Conservation (phyloP, 2,113 vertebrate species). For the Tupaia tana region DNA sequence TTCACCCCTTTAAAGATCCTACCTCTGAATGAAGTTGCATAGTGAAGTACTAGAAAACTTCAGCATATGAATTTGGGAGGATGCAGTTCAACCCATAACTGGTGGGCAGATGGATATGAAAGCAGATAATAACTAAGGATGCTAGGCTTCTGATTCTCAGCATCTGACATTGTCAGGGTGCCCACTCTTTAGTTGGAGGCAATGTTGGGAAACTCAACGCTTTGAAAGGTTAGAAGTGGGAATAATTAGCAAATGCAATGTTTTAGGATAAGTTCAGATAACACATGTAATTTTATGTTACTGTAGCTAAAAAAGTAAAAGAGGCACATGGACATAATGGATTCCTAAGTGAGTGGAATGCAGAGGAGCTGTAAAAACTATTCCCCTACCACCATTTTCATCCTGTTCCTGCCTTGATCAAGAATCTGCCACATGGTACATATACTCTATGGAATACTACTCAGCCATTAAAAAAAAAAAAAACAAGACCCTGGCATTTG, state of each 20-base stretch:
- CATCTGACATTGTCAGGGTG: background rate
- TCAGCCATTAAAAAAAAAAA: too few species aligned
- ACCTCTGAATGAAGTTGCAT: background rate
- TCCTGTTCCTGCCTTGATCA: background rate
- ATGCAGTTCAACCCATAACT: background rate
- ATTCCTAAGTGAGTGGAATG: background rate
- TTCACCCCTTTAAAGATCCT: background rate
- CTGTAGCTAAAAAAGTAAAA: background rate
- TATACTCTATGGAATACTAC: too few species aligned
- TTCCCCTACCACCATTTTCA: background rate
- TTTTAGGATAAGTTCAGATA: background rate
- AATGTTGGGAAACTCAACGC: background rate
- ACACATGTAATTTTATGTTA: background rate
- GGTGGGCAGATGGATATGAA: too few species aligned
- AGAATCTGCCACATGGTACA: background rate
- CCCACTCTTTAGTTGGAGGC: background rate
- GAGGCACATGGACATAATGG: background rate
- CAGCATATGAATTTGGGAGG: background rate
- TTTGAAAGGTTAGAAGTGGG: background rate
- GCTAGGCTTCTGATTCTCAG: background rate
- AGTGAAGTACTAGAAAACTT: background rate
- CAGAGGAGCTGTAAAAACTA: background rate
- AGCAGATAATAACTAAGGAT: background rate
- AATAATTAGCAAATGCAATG: background rate
- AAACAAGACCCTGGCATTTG: too few species aligned